These are phyloP conservation scores for Rhynchophorus ferrugineus DNA, from an alignment of 1,140 invertebrate genomes.

Conservation along the genomic window DNA sequence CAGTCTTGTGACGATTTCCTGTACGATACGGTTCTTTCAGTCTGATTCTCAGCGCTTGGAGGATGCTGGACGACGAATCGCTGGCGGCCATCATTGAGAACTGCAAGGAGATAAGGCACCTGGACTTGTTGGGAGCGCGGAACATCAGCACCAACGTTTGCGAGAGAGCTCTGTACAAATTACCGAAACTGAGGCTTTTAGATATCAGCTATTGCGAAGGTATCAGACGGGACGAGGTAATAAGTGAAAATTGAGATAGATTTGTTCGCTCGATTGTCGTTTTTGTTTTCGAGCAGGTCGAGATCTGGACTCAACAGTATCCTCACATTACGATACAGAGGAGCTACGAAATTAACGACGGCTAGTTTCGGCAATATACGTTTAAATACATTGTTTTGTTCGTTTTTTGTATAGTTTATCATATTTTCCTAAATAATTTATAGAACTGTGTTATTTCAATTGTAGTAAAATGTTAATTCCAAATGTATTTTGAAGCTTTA, in stretches of 20 bases:
- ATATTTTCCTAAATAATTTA: no score
- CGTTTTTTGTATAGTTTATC: no score
- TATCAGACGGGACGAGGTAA: constrained; percentile 61
- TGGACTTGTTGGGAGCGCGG: constrained; percentile 74
- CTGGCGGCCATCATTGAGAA: constrained; percentile 55
- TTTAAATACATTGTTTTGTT: no score
- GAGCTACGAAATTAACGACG: constrained; percentile 29
- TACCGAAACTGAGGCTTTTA: constrained; percentile 59
- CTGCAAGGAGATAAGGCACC: constrained; percentile 46
- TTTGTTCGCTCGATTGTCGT: not conserved
- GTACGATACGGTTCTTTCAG: no score
- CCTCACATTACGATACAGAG: constrained; percentile 58
- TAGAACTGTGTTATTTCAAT: no score
- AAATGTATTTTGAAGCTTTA: no score
- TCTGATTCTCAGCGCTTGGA: constrained; percentile 39
- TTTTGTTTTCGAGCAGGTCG: constrained; percentile 40
- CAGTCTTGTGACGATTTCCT: constrained; percentile 1
- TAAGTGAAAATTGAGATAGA: no score
- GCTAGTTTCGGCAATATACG: no score
- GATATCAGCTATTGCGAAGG: constrained; percentile 83
- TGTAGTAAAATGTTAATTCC: no score
- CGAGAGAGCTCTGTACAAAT: constrained; percentile 47
- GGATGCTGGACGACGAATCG: constrained; percentile 70
- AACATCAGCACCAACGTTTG: constrained; percentile 66
- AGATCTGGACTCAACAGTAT: constrained; percentile 51